Evolutionary conservation across 2,888 invertebrate species (phyloP).

Genomic region (Slavum lentiscoides): DNA sequence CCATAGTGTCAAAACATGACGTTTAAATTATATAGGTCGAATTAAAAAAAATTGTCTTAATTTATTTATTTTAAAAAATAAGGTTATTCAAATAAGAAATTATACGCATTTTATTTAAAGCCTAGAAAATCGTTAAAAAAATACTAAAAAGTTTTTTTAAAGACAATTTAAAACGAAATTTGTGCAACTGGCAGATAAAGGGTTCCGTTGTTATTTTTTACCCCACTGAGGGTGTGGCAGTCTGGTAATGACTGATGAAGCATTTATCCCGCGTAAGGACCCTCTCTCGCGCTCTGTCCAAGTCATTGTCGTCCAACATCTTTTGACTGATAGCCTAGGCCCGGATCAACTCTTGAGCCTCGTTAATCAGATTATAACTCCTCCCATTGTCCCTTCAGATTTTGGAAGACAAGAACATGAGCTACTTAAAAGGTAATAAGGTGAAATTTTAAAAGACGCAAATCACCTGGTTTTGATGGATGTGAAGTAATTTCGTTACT

Average conservation of each 20-base stretch:
- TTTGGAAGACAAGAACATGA: constrained; percentile 33
- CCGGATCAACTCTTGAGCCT: constrained; percentile 49
- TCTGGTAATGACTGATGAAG: constrained; percentile 53
- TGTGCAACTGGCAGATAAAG: constrained; percentile 51
- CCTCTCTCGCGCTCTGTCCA: constrained; percentile 35
- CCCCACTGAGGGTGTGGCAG: constrained; percentile 48
- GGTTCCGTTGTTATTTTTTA: constrained; percentile 46
- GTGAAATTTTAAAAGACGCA: constrained; percentile 41
- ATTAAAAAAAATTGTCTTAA: no score
- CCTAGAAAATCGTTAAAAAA: constrained; percentile 14
- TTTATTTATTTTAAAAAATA: not conserved
- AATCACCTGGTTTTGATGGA: constrained; percentile 39
- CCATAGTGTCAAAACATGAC: not conserved
- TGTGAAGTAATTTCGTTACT: constrained; percentile 37
- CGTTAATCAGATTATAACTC: constrained; percentile 53
- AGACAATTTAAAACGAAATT: constrained; percentile 49
- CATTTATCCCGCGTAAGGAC: constrained; percentile 52
- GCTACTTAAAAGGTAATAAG: constrained; percentile 45
- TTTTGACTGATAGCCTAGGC: constrained; percentile 52
- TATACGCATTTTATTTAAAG: not conserved
- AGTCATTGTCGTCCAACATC: constrained; percentile 53
- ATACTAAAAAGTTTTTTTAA: constrained; percentile 30
- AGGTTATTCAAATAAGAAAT: not conserved
- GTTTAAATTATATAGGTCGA: not conserved
- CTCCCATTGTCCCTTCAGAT: constrained; percentile 32